phyloP scores from a whole-genome alignment of 1,140 invertebrate species.

The Caenorhabditis tropicalis region DNA sequence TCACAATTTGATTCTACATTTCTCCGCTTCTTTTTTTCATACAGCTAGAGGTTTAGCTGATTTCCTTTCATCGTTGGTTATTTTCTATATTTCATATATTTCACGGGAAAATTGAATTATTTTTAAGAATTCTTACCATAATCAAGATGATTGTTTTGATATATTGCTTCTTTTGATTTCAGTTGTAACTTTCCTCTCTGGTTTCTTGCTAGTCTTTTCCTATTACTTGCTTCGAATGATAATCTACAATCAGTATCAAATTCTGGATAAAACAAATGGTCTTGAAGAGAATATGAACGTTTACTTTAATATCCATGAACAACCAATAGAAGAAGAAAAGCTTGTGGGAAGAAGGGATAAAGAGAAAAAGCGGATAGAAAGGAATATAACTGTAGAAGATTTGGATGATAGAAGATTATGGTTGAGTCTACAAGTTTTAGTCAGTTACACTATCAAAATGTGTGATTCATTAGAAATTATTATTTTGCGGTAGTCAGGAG shows the following conservation, averaged over 20 bases:
- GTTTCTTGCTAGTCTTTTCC: not conserved
- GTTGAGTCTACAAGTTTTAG: slow-evolving; percentile 30
- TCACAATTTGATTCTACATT: no score
- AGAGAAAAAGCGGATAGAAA: not conserved
- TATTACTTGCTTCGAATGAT: not conserved
- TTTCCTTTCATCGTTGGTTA: not conserved
- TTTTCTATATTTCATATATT: slow-evolving; percentile 17
- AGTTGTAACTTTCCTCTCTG: not conserved
- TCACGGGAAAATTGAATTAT: not conserved
- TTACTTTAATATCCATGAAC: not conserved
- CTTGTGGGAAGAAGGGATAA: not conserved
- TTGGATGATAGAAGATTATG: slow-evolving; percentile 5
- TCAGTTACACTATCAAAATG: not conserved
- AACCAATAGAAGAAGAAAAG: slow-evolving; percentile 24
- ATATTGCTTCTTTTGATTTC: not conserved
- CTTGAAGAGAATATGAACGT: not conserved
- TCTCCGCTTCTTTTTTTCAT: no score
- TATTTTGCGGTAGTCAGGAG: not conserved
- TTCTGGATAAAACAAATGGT: slow-evolving; percentile 7
- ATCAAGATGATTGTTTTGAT: not conserved
- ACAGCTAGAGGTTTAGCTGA: not conserved
- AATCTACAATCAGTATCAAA: slow-evolving; percentile 8
- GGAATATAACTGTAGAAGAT: not conserved
- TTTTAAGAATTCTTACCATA: not conserved
- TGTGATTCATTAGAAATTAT: not conserved